Percentiles rank a stretch among this genome's conserved stretches.
phyloP scores from a whole-genome alignment of 2,113 vertebrate species.

The Toxotes chatareus region DNA sequence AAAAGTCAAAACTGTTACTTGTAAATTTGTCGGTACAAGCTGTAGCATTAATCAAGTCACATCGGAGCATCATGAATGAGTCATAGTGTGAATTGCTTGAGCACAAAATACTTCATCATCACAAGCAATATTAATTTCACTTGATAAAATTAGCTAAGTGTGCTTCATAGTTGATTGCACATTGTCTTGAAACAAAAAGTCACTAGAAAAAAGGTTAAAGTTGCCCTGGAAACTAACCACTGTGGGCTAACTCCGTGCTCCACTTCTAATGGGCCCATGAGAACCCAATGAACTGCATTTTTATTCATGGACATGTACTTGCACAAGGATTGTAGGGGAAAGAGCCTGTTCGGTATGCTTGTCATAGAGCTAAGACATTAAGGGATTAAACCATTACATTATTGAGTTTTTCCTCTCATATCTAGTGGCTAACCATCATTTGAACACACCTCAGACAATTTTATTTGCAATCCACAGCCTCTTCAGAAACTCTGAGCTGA shows the following conservation, averaged over 20 bases:
- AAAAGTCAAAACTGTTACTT: constrained; percentile 6
- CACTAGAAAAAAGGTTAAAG: neutral
- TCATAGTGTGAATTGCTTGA: neutral
- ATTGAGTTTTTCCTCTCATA: constrained; percentile 22
- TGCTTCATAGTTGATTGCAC: constrained; percentile 49
- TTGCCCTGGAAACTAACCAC: constrained; percentile 47
- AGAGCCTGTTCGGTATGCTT: constrained; percentile 25
- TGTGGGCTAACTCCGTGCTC: neutral
- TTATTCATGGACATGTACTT: constrained; percentile 37
- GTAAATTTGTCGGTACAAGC: neutral
- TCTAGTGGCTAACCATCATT: constrained; percentile 22
- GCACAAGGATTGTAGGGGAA: neutral
- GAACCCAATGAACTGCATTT: neutral
- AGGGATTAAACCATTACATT: constrained; percentile 51
- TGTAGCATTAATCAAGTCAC: constrained; percentile 14
- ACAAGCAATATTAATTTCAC: constrained; percentile 9
- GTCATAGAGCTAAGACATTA: constrained; percentile 43
- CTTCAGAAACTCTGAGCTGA: constrained; percentile 15
- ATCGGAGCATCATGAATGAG: constrained; percentile 11
- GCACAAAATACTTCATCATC: neutral
- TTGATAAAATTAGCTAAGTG: constrained; percentile 20
- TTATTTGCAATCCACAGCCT: constrained; percentile 15
- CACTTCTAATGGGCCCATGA: constrained; percentile 18
- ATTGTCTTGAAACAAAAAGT: constrained; percentile 43
- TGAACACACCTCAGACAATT: constrained; percentile 26